These are phyloP conservation scores for Polypedilum pembai DNA, from an alignment of 1,140 invertebrate species.

Conservation along the genomic window DNA sequence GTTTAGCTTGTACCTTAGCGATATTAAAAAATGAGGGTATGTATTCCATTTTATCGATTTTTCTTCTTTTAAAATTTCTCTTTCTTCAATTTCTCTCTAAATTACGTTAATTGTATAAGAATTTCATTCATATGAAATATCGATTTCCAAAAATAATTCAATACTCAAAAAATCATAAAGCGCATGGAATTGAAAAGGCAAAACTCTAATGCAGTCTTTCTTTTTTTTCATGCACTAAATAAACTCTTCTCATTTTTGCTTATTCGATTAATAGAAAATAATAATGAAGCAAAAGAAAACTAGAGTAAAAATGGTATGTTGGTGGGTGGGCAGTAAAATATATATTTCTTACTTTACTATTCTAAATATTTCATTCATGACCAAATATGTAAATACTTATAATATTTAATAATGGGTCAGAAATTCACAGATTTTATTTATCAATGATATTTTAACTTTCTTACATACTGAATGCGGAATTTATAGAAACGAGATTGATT, in stretches of 20 bases:
- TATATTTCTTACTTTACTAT: no score
- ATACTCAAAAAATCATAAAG: neutral
- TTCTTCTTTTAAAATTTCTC: conserved; percentile 9
- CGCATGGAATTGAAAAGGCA: neutral
- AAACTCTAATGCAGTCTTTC: neutral
- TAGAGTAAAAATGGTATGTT: no score
- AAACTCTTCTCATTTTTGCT: neutral
- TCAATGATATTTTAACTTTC: no score
- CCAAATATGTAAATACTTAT: no score
- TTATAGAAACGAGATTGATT: no score
- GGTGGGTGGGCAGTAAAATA: no score
- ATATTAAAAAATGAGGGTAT: neutral
- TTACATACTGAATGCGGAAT: no score
- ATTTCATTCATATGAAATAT: neutral
- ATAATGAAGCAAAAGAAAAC: no score
- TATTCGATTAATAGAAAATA: no score
- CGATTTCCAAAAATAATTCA: neutral
- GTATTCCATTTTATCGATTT: conserved; percentile 10
- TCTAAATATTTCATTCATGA: no score
- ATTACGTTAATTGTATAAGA: conserved; percentile 1
- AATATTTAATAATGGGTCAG: no score
- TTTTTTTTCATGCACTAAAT: conserved; percentile 9
- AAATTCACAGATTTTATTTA: no score
- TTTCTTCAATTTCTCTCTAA: neutral
- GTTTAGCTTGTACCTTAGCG: neutral